Base-by-base conservation (phyloP, 2,797 vertebrate genomes). In the Setipinna tenuifilis region DNA sequence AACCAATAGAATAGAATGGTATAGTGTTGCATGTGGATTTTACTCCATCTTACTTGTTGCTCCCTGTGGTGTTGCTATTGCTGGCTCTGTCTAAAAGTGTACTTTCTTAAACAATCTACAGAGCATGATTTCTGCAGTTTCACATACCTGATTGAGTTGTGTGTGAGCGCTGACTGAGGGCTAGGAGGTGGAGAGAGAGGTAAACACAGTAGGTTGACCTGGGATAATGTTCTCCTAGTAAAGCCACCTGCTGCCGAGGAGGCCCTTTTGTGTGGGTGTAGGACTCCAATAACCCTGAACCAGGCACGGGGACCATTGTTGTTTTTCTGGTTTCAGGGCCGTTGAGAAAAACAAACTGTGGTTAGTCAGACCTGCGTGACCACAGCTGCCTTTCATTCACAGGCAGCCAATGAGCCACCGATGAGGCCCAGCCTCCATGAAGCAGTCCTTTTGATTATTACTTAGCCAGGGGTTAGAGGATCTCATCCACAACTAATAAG, bases 391-490 rank as follows among this genome's bases (percentile, higher is more conserved):
- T 6, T 58, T n/a, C 83, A 54, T 54, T 54, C 50, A 54, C 9
- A 78, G 19, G 19, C 68, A 80, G 71, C 87, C 81, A 90, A 92
- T 90, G 89, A 87, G 16, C 3, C 16, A 87, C 92, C 90, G 92
- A 92, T 90, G 54, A 78, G 88, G 57, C 44, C 41, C 35, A 31
- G 62, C 62, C 17, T 31, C 41, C 28, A 35, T 81, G 23, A 17
- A n/a, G 61, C 11, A 41, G 35, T 5, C 11, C 62, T 82, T 28
- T 28, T 7, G 61, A 16, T 84, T 58, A 84, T 84, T 31, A 31
- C 19, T 85, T 21, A 84, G 12, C 28, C 10, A 59, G 3, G 58
- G 19, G 4, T 23, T 25, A 31, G 25, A 12, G 17, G 50, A 54
- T 46, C 35, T 48, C 12, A 17, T 65, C 59, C 61, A 54, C 31